Evolutionary conservation across 2,113 vertebrate species (phyloP).

Genomic region (Pangasianodon hypophthalmus): DNA sequence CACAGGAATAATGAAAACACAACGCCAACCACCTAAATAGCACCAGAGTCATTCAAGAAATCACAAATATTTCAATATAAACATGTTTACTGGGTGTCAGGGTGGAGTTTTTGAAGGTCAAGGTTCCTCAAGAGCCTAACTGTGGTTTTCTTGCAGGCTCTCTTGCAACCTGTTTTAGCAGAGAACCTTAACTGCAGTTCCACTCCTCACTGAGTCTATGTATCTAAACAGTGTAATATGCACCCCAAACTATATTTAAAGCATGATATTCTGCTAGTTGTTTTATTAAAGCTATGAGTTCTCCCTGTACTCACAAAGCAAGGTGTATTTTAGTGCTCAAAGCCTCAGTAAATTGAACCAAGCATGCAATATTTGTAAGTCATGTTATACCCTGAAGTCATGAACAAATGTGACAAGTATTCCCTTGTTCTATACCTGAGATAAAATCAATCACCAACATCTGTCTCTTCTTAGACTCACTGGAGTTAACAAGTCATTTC

Average conservation of each 20-base stretch:
- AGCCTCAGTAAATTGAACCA: constrained; percentile 6
- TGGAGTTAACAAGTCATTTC: constrained; percentile 45
- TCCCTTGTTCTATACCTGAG: constrained; percentile 6
- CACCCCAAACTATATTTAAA: background rate
- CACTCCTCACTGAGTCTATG: background rate
- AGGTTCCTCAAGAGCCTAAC: too few species aligned
- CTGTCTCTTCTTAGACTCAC: constrained; percentile 27
- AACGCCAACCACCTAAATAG: background rate
- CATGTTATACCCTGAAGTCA: constrained; percentile 13
- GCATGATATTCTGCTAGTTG: background rate
- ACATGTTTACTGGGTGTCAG: background rate
- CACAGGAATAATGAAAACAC: background rate
- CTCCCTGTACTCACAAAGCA: background rate
- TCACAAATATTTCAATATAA: background rate
- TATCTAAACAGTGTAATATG: background rate
- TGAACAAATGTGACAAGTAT: constrained; percentile 39
- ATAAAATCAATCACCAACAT: constrained; percentile 39
- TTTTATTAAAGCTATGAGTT: constrained; percentile 14
- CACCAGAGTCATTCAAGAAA: background rate
- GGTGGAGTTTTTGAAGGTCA: too few species aligned
- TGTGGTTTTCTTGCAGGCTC: background rate
- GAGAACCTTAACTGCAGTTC: background rate
- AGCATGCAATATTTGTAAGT: constrained; percentile 9
- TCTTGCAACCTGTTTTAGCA: background rate
- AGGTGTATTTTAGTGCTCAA: background rate